Evolutionary conservation across 2,888 invertebrate genomes (phyloP).

Genomic region (Ochlodes sylvanus): DNA sequence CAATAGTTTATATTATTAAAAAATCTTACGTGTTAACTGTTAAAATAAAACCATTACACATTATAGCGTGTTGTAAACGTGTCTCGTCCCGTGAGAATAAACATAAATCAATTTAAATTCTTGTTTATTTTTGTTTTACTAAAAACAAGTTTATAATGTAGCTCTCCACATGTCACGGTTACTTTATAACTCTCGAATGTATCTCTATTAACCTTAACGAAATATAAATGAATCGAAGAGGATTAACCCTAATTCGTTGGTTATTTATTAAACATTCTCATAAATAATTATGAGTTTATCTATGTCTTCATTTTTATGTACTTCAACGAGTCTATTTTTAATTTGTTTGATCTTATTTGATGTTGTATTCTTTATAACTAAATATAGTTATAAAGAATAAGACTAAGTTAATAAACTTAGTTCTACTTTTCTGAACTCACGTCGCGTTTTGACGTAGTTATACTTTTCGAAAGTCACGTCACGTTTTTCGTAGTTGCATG

Average conservation of each 20-base stretch:
- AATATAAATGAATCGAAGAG: neutral
- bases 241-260: neutral
- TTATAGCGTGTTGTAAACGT: conserved; percentile 4
- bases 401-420: too few relatives aligned
- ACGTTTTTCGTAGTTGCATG: too few relatives aligned
- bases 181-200: neutral
- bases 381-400: too few relatives aligned
- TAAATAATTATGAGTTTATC: neutral
- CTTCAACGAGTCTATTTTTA: neutral
- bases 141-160: conserved; percentile 14
- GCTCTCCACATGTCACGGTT: neutral
- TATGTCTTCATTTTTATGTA: neutral
- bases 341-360: neutral
- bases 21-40: neutral
- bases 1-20: neutral
- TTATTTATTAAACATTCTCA: conserved; percentile 1
- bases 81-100: conserved; percentile 12
- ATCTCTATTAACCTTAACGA: conserved; percentile 2
- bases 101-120: conserved; percentile 28
- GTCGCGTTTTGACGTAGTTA: too few relatives aligned
- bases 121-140: conserved; percentile 28
- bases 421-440: too few relatives aligned
- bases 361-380: too few relatives aligned
- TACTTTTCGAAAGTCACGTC: too few relatives aligned
- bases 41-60: conserved; percentile 7